These are phyloP conservation scores for Stegophylla sp. DNA, from an alignment of 2,888 invertebrate genomes.

Conservation along the genomic window DNA sequence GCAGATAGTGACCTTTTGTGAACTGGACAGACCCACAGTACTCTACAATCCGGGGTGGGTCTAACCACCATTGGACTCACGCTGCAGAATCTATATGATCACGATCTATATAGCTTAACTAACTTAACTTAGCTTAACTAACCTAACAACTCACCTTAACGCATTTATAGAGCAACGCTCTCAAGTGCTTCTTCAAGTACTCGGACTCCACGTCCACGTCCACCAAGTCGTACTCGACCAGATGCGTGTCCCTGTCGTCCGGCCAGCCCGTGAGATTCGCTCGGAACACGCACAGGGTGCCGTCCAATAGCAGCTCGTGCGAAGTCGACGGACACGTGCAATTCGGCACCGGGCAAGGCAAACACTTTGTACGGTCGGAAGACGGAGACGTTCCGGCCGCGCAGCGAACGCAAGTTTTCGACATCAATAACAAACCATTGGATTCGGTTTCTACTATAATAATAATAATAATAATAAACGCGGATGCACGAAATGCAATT, in stretches of 20 bases:
- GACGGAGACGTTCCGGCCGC: conserved; percentile 65
- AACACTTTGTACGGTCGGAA: conserved; percentile 64
- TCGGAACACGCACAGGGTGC: conserved; percentile 60
- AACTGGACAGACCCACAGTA: no score
- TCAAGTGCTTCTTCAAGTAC: conserved; percentile 65
- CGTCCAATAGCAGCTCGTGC: conserved; percentile 62
- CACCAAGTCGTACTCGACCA: conserved; percentile 64
- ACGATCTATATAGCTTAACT: no score
- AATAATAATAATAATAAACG: neutral
- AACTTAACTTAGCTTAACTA: no score
- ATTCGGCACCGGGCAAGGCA: conserved; percentile 64
- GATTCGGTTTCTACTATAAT: conserved; percentile 32
- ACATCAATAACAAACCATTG: conserved; percentile 61
- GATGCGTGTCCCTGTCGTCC: conserved; percentile 64
- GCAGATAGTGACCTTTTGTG: no score
- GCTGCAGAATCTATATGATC: no score
- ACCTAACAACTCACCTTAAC: conserved; percentile 58
- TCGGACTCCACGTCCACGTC: conserved; percentile 64
- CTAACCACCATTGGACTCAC: no score
- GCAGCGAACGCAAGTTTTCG: conserved; percentile 66
- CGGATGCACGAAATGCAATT: no score
- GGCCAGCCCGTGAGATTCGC: conserved; percentile 64
- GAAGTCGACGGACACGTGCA: conserved; percentile 65
- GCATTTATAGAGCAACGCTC: conserved; percentile 65
- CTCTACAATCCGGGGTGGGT: no score